Conservation (phyloP, 2,113 vertebrate genomes). For the Aplodontia rufa region DNA sequence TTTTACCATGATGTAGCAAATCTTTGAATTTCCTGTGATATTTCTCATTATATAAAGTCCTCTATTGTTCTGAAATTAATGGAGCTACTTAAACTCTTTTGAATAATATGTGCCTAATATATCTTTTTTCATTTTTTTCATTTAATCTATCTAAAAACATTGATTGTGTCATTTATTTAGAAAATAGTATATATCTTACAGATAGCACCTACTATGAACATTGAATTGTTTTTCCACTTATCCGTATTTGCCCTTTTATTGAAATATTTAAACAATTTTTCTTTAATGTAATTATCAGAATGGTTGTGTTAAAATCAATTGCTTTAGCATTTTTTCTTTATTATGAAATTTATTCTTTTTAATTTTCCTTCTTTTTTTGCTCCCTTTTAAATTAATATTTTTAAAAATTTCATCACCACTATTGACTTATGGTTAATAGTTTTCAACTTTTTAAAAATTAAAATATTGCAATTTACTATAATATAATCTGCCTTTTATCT, state of each 20-base stretch:
- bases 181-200: neutral
- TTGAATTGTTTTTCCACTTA: neutral
- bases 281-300: neutral
- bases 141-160: neutral
- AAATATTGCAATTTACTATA: neutral
- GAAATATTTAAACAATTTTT: neutral
- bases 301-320: neutral
- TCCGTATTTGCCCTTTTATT: neutral
- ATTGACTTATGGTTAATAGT: neutral
- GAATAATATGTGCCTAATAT: neutral
- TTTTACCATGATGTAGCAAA: neutral
- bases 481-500: neutral
- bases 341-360: neutral
- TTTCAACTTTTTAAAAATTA: neutral
- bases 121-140: neutral
- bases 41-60: neutral
- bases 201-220: accelerated
- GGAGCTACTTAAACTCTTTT: neutral
- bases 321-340: neutral
- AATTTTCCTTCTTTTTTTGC: neutral
- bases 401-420: neutral
- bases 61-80: neutral
- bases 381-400: neutral
- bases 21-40: neutral
- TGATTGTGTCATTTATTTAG: neutral